Conservation (phyloP, 2,888 invertebrate species). For the Nomada ferruginata region DNA sequence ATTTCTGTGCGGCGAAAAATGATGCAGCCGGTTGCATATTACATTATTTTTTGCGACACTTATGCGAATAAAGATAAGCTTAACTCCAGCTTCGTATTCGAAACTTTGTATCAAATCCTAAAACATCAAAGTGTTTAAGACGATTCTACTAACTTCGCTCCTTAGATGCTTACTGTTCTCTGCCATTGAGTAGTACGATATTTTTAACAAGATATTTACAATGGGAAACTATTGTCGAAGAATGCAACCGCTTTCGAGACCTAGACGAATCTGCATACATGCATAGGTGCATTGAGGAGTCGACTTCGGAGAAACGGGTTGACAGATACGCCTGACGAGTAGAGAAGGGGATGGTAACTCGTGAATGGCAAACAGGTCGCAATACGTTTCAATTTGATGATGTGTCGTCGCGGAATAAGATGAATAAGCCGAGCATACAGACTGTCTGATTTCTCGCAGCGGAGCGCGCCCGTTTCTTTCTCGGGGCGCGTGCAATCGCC, state of each 20-base stretch:
- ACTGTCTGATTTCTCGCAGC: background rate
- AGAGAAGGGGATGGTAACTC: background rate
- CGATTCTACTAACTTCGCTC: background rate
- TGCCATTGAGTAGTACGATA: background rate
- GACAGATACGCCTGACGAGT: background rate
- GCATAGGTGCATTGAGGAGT: background rate
- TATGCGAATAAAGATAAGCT: background rate
- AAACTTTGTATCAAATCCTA: background rate
- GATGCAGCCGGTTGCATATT: slow-evolving; percentile 8
- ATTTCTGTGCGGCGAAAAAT: background rate
- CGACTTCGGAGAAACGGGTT: background rate
- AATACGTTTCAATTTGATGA: background rate
- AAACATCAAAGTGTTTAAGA: background rate
- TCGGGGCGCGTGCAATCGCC: slow-evolving; percentile 21
- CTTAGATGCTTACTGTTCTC: background rate
- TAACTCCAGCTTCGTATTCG: background rate
- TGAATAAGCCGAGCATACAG: background rate
- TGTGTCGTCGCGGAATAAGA: slow-evolving; percentile 20
- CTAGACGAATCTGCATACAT: background rate
- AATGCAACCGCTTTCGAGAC: background rate
- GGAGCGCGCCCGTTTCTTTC: background rate
- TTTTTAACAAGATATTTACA: background rate
- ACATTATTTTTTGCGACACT: background rate
- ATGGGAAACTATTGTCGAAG: background rate
- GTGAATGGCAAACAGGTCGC: background rate